Evolutionary conservation across 2,113 vertebrate genomes (phyloP).

Genomic region (Dipodomys merriami): DNA sequence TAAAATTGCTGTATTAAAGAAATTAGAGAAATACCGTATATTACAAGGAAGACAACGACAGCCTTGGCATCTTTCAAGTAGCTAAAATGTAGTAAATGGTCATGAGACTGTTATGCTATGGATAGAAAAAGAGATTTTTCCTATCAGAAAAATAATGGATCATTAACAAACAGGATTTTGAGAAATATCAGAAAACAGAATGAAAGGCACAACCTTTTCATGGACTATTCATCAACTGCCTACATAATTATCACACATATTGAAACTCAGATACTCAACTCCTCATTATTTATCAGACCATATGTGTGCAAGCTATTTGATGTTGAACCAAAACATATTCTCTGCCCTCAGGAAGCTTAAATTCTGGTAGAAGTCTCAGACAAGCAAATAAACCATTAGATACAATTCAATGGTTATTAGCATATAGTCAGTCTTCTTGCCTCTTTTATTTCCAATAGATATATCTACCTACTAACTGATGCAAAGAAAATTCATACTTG

Average conservation of each 20-base stretch:
- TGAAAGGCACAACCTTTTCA: not conserved
- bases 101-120: not conserved
- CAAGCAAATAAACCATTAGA: not conserved
- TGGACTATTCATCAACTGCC: not conserved
- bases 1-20: not conserved
- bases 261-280: conserved; percentile 16
- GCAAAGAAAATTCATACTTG: conserved; percentile 42
- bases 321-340: not conserved
- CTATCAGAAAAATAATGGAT: conserved; percentile 34
- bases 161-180: not conserved
- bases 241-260: not conserved
- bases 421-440: not conserved
- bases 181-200: conserved; percentile 22
- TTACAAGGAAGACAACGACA: not conserved
- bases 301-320: not conserved
- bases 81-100: conserved; percentile 39
- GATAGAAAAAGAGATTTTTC: conserved; percentile 35
- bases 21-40: not conserved
- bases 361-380: conserved; percentile 8
- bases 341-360: conserved; percentile 42
- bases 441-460: conserved; percentile 29
- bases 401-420: conserved; percentile 3
- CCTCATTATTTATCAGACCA: not conserved
- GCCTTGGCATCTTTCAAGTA: conserved; percentile 9
- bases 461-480: conserved; percentile 28